phyloP scores from a whole-genome alignment of 2,888 invertebrate species.

The Branchellion lobata region DNA sequence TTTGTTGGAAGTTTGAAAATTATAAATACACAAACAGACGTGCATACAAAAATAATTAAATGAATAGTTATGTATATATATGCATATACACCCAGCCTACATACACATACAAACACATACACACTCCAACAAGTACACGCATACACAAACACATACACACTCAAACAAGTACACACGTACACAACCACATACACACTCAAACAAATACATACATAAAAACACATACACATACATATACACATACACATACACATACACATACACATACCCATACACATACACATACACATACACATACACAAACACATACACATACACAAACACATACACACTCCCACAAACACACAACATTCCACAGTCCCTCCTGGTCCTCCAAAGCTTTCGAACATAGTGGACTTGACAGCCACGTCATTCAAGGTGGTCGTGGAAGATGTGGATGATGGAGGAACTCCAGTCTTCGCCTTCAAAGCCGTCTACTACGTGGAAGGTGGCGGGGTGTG shows the following conservation, averaged over 20 bases:
- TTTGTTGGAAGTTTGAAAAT: no score
- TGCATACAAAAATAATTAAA: not conserved
- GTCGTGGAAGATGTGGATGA: not conserved
- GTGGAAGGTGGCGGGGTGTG: not conserved
- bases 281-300: conserved; percentile 5
- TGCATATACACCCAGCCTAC: not conserved
- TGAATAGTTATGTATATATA: not conserved
- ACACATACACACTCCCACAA: conserved; percentile 25
- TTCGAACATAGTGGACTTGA: not conserved
- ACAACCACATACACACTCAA: not conserved
- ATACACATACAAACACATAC: not conserved
- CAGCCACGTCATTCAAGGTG: not conserved
- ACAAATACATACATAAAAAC: not conserved
- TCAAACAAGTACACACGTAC: conserved; percentile 16
- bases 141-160: conserved; percentile 40
- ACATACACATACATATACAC: conserved; percentile 24
- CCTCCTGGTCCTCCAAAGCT: not conserved
- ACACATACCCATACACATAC: conserved; percentile 17
- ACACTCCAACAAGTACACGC: not conserved
- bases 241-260: conserved; percentile 36
- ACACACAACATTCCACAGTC: not conserved
- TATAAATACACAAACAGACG: not conserved
- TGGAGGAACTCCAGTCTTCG: not conserved
- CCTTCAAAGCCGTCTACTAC: not conserved
- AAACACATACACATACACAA: conserved; percentile 8